Base-by-base conservation (phyloP, 2,797 vertebrate genomes). In the Sebastes hubbsi region DNA sequence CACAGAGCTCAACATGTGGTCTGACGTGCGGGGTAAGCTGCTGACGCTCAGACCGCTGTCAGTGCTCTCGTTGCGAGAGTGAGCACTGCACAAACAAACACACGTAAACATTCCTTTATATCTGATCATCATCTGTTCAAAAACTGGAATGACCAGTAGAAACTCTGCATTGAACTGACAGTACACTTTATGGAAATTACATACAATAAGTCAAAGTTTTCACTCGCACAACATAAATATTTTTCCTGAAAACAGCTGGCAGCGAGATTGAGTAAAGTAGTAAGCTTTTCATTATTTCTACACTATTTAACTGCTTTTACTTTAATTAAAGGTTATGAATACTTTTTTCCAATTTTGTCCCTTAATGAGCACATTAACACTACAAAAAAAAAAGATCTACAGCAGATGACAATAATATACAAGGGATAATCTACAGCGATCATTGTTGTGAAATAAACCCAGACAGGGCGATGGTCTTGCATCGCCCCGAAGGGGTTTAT, bases 11-110 rank as follows among this genome's bases (percentile, higher is more conserved):
- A 99, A 84, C 95, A 99, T 96, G 94, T 98, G 97, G 84, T 99
- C 98, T 0, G 97, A 97, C 1, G 97, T 97, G 77, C 97, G 96
- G 60, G 98, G 97, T 69, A 99, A 95, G 83, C 97, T 98, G 95
- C 97, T 99, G 96, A 98, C 97, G 79, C 98, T 98, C 70, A 99
- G 95, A 34, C 98, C 97, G 1, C 97, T 98, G 87, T 99, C 97
- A 2, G 97, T 98, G 87, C 98, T 99, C 93, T 99, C 97, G 4
- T 98, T 98, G 83, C 97, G 96, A 84, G 98, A 98, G 94, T 99
- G 98, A 87, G 97, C 97, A 30, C 97, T 99, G 89, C 93, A 93
- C 8, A 18, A 77, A 46, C 78, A 77, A 46, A 80, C 55, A 72
- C 16, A 83, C 6, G 68, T 6, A 78, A 59, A 72, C 10, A 64